These are phyloP conservation scores for Labia minor DNA, from an alignment of 2,888 invertebrate genomes.

Conservation along the genomic window DNA sequence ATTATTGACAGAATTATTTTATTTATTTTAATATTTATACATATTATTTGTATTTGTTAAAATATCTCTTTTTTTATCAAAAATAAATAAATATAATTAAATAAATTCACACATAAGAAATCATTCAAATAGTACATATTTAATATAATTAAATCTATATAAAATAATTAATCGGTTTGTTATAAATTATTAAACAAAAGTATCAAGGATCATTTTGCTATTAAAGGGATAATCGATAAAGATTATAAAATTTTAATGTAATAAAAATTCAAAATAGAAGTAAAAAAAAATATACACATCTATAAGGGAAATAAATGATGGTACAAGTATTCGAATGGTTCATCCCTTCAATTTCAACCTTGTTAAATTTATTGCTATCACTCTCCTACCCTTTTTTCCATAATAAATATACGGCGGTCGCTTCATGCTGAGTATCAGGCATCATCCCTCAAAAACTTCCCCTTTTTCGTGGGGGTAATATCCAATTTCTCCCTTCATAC, in stretches of 20 bases:
- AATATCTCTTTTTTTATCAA: too few relatives aligned
- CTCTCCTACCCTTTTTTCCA: neutral
- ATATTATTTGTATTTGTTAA: too few relatives aligned
- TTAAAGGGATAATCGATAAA: neutral
- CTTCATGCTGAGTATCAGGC: neutral
- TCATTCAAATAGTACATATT: too few relatives aligned
- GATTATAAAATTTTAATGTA: neutral
- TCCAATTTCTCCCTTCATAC: constrained; percentile 2
- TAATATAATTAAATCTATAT: too few relatives aligned
- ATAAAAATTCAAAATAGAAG: neutral
- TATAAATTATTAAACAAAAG: too few relatives aligned
- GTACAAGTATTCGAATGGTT: neutral
- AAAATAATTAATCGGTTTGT: too few relatives aligned
- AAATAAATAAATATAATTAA: too few relatives aligned
- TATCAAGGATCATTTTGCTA: neutral
- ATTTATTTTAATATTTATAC: too few relatives aligned
- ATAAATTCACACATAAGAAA: too few relatives aligned
- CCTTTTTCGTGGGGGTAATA: neutral
- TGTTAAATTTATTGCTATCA: neutral
- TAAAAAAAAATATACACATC: neutral
- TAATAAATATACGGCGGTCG: neutral
- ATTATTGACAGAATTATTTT: too few relatives aligned
- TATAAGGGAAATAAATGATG: neutral
- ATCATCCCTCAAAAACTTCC: constrained; percentile 5
- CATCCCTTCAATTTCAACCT: neutral